Evolutionary conservation across 37 sponge, comb jelly and placozoan genomes (phyloP).

Genomic region (Halichondria panicea): DNA sequence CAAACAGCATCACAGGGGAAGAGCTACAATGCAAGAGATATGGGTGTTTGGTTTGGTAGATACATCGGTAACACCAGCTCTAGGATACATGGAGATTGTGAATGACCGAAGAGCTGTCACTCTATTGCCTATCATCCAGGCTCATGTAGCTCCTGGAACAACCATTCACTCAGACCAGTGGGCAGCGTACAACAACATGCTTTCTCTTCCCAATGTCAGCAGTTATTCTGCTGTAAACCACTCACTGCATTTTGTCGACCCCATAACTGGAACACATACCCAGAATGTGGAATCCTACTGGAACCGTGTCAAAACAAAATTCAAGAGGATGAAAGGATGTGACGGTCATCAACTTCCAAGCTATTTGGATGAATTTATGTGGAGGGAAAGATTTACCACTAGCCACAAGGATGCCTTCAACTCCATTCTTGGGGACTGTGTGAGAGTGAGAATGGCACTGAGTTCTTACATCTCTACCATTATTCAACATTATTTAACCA

Average conservation of each 20-base stretch:
- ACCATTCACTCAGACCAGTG: slow-evolving; percentile 62
- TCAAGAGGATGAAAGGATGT: slow-evolving; percentile 66
- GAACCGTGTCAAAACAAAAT: slow-evolving; percentile 55
- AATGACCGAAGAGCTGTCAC: slow-evolving; percentile 54
- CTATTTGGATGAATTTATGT: slow-evolving; percentile 80
- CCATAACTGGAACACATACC: slow-evolving; percentile 64
- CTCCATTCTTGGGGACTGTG: slow-evolving; percentile 20
- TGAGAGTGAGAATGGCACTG: no score
- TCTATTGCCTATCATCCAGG: slow-evolving; percentile 60
- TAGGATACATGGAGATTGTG: slow-evolving; percentile 74
- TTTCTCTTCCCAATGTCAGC: slow-evolving; percentile 28
- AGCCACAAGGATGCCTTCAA: neutral
- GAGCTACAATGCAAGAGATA: slow-evolving; percentile 27
- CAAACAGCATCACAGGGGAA: slow-evolving; percentile 45
- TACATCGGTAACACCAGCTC: slow-evolving; percentile 18
- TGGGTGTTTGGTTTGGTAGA: slow-evolving; percentile 82
- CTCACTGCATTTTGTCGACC: slow-evolving; percentile 53
- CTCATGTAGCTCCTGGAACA: slow-evolving; percentile 43
- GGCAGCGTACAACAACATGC: slow-evolving; percentile 47
- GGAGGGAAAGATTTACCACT: slow-evolving; percentile 49
- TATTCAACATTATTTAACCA: no score
- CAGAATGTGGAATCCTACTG: slow-evolving; percentile 70
- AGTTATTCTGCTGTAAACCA: slow-evolving; percentile 63
- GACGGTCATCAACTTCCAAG: slow-evolving; percentile 35
- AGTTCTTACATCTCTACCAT: no score